phyloP scores from a whole-genome alignment of 2,113 vertebrate species.

The Plectropomus leopardus region DNA sequence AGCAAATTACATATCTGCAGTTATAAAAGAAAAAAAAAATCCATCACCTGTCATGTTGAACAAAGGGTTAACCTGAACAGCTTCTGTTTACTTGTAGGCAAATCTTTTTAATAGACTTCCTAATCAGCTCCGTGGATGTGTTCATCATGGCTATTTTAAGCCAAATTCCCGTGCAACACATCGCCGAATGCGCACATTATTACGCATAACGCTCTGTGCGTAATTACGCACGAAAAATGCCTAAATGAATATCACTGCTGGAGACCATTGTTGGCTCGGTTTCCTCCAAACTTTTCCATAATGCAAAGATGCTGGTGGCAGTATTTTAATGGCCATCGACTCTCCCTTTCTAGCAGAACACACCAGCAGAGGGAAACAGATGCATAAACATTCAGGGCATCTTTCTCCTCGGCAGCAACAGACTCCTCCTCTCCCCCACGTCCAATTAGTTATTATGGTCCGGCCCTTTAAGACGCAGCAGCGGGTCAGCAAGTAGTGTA shows the following conservation, averaged over 20 bases:
- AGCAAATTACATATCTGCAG: not conserved
- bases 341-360: slow-evolving; percentile 73
- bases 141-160: slow-evolving; percentile 23
- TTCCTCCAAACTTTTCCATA: slow-evolving; percentile 42
- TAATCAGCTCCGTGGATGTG: slow-evolving; percentile 11
- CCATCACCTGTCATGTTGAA: slow-evolving; percentile 9
- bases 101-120: slow-evolving; percentile 10
- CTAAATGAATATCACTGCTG: slow-evolving; percentile 23
- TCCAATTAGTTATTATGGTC: slow-evolving; percentile 87
- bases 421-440: slow-evolving; percentile 89
- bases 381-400: slow-evolving; percentile 82
- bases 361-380: slow-evolving; percentile 82
- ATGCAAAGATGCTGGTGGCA: slow-evolving; percentile 53
- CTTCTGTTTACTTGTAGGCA: slow-evolving; percentile 12
- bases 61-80: not conserved
- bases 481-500: slow-evolving; percentile 86
- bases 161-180: slow-evolving; percentile 27
- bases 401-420: slow-evolving; percentile 75
- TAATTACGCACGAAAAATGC: slow-evolving; percentile 73
- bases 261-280: slow-evolving; percentile 33
- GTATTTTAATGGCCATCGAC: slow-evolving; percentile 63
- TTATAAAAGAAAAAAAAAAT: not conserved
- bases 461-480: slow-evolving; percentile 89
- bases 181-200: slow-evolving; percentile 31
- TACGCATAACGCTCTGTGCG: slow-evolving; percentile 52